A percentile compares a stretch with the other conserved stretches of the same genome.
Conservation (phyloP, 2,113 vertebrate genomes). For the Dermatemys mawii region DNA sequence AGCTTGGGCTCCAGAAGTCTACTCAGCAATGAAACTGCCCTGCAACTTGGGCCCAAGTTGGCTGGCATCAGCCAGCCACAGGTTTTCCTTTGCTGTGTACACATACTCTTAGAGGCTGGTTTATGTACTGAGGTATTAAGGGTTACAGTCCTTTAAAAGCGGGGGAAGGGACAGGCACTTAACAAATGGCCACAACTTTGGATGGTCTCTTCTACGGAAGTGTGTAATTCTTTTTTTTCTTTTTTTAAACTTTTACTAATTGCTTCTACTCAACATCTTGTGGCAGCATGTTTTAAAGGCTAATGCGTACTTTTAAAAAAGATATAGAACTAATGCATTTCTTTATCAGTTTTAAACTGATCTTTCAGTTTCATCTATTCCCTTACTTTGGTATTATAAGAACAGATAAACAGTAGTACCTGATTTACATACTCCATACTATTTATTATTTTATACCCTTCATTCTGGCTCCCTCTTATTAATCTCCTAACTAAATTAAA, state of each 20-base stretch:
- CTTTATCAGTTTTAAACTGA: background rate
- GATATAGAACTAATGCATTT: background rate
- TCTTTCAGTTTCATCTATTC: background rate
- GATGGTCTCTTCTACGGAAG: background rate
- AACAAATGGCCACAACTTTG: background rate
- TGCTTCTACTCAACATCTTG: background rate
- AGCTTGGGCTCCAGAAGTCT: background rate
- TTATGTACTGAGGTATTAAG: background rate
- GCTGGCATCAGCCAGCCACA: too few species aligned
- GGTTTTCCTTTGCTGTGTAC: background rate
- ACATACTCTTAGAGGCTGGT: background rate
- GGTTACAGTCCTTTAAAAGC: too few species aligned
- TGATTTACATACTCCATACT: background rate
- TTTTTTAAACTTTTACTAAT: background rate
- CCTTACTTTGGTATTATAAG: background rate
- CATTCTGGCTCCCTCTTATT: background rate
- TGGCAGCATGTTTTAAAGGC: background rate
- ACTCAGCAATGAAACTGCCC: background rate
- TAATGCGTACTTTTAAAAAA: too few species aligned
- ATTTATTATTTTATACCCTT: background rate
- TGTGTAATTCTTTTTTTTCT: too few species aligned
- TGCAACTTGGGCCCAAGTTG: background rate
- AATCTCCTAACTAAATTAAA: background rate
- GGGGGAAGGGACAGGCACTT: too few species aligned
- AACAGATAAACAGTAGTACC: background rate